A percentile compares a stretch with the other conserved stretches of the same genome.
These are phyloP conservation scores for Nomada flava DNA, from an alignment of 2,888 invertebrate species.

Conservation along the genomic window DNA sequence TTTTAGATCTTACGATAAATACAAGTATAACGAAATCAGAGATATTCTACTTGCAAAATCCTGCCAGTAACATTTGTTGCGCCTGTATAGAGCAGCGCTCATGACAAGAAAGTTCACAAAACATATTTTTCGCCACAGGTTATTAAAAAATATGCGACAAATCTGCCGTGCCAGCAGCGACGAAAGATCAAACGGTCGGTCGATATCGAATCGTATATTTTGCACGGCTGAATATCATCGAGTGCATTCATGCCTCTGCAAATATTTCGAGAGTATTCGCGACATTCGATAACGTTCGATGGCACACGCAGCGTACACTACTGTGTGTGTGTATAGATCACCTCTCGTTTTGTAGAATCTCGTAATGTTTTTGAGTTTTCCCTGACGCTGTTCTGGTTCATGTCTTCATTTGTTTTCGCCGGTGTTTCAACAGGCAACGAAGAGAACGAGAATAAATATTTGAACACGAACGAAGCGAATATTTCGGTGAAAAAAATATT, in stretches of 20 bases:
- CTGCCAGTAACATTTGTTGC: neutral
- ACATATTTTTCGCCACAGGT: neutral
- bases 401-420: conserved; percentile 18
- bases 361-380: conserved; percentile 15
- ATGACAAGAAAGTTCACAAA: too few species aligned
- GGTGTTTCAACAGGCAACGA: conserved; percentile 14
- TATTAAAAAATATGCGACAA: conserved; percentile 6
- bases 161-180: neutral
- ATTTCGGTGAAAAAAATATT: conserved; percentile 3
- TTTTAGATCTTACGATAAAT: too few species aligned
- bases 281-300: conserved; percentile 22
- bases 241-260: conserved; percentile 12
- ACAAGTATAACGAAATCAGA: too few species aligned
- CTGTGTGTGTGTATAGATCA: neutral
- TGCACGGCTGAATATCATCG: conserved; percentile 26
- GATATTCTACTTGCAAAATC: too few species aligned
- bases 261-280: conserved; percentile 25
- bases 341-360: neutral
- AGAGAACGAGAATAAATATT: conserved; percentile 13
- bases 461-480: neutral
- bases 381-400: neutral
- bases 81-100: too few species aligned
- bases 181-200: conserved; percentile 10
- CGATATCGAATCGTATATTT: conserved; percentile 23
- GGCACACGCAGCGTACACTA: neutral